Evolutionary conservation across 2,797 vertebrate species (phyloP).

Genomic region (Gastrophryne carolinensis): DNA sequence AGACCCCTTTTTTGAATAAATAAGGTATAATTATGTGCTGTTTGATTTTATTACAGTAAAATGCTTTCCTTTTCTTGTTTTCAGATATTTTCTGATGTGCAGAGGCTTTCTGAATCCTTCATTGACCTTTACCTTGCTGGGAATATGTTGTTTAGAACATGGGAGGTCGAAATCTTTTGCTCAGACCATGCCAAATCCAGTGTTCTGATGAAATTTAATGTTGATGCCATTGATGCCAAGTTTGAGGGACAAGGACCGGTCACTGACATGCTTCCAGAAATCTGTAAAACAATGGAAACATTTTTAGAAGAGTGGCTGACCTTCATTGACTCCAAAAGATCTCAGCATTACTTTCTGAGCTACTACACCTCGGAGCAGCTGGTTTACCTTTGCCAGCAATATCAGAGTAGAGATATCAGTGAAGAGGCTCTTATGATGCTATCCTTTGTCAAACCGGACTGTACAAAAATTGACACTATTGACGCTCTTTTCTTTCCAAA

Average conservation of each 20-base stretch:
- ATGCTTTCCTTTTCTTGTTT: not conserved
- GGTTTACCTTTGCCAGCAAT: constrained; percentile 81
- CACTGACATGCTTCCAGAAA: constrained; percentile 70
- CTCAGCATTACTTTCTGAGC: constrained; percentile 81
- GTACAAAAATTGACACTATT: constrained; percentile 66
- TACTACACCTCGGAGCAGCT: constrained; percentile 92
- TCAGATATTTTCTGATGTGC: constrained; percentile 85
- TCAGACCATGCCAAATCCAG: constrained; percentile 54
- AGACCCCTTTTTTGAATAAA: too few relatives aligned
- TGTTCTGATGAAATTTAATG: constrained; percentile 77
- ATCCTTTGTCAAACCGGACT: constrained; percentile 79
- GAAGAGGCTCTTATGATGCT: constrained; percentile 81
- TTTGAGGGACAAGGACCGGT: constrained; percentile 72
- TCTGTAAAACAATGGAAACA: constrained; percentile 86
- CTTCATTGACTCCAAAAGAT: constrained; percentile 79
- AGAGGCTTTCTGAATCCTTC: constrained; percentile 83
- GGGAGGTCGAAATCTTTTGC: constrained; percentile 78
- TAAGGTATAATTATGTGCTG: too few relatives aligned
- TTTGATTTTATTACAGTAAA: too few relatives aligned
- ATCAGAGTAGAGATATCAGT: constrained; percentile 65
- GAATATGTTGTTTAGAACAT: constrained; percentile 86
- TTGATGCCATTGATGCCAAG: constrained; percentile 56
- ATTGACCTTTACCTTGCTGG: constrained; percentile 85
- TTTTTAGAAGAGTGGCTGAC: constrained; percentile 79
- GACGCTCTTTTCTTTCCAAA: not conserved